Evolutionary conservation across 2,797 vertebrate genomes (phyloP).

Genomic region (Gambusia yucatana): DNA sequence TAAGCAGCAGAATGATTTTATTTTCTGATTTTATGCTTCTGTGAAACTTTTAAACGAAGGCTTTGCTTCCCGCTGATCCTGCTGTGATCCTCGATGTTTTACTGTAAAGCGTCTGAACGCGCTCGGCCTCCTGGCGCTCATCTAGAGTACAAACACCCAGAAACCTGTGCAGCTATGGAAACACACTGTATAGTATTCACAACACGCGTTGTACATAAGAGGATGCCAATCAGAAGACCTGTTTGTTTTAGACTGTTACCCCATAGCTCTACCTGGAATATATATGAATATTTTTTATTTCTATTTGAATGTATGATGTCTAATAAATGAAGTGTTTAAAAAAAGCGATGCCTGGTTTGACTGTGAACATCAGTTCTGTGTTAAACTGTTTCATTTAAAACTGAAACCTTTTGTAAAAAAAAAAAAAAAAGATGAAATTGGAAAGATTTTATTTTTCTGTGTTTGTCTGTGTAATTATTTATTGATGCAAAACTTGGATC

Average conservation of each 20-base stretch:
- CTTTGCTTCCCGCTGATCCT: slow-evolving; percentile 77
- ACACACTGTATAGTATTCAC: slow-evolving; percentile 85
- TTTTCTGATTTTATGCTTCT: slow-evolving; percentile 61
- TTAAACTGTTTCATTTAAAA: background rate
- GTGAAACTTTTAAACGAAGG: slow-evolving; percentile 59
- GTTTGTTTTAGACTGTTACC: slow-evolving; percentile 82
- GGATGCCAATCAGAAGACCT: slow-evolving; percentile 75
- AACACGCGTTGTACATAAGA: slow-evolving; percentile 79
- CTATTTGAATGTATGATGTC: slow-evolving; percentile 81
- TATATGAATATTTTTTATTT: slow-evolving; percentile 84
- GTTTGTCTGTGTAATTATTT: too few species aligned
- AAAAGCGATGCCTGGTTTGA: background rate
- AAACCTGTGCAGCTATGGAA: slow-evolving; percentile 80
- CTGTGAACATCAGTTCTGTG: background rate
- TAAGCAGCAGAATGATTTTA: slow-evolving; percentile 58
- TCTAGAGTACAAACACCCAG: slow-evolving; percentile 71
- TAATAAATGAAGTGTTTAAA: slow-evolving; percentile 83
- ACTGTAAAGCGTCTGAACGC: slow-evolving; percentile 72
- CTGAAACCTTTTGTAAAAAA: too few species aligned
- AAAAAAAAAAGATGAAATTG: too few species aligned
- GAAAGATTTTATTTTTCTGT: too few species aligned
- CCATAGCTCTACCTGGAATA: slow-evolving; percentile 78
- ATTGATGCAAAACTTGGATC: too few species aligned
- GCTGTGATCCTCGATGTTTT: slow-evolving; percentile 66
- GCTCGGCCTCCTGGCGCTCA: slow-evolving; percentile 70